Evolutionary conservation across 35 echinoderm and acorn worm species (phyloP).

Genomic region (Patiria miniata): DNA sequence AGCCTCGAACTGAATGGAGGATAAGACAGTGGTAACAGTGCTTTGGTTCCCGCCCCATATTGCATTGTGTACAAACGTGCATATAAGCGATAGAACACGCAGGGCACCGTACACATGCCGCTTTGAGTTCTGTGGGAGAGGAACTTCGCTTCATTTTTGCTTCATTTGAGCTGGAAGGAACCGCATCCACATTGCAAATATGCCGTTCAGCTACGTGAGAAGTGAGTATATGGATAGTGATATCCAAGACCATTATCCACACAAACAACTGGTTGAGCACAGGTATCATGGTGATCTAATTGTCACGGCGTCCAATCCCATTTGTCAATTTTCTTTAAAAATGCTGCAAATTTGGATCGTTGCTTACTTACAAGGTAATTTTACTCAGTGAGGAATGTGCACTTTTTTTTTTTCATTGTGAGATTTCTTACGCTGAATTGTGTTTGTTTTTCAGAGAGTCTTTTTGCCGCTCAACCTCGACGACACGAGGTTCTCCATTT

Average conservation of each 20-base stretch:
- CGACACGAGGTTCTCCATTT: constrained; percentile 37
- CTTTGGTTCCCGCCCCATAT: neutral
- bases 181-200: neutral
- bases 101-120: neutral
- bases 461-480: constrained; percentile 9
- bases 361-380: too few species aligned
- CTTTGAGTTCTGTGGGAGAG: neutral
- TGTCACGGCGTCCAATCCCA: too few species aligned
- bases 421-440: too few species aligned
- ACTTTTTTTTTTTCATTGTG: too few species aligned
- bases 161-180: neutral
- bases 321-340: too few species aligned
- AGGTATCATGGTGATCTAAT: too few species aligned
- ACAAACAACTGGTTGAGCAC: too few species aligned
- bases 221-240: neutral
- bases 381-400: too few species aligned
- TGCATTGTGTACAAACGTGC: neutral
- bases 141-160: neutral
- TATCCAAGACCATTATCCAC: too few species aligned
- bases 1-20: neutral
- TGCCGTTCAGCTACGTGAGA: neutral
- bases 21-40: too few species aligned
- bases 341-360: too few species aligned
- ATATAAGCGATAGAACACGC: too few species aligned
- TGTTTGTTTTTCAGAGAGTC: neutral